These are phyloP conservation scores for Palythoa grandis DNA, from an alignment of 92 coral and sea anemone genomes.

Conservation along the genomic window DNA sequence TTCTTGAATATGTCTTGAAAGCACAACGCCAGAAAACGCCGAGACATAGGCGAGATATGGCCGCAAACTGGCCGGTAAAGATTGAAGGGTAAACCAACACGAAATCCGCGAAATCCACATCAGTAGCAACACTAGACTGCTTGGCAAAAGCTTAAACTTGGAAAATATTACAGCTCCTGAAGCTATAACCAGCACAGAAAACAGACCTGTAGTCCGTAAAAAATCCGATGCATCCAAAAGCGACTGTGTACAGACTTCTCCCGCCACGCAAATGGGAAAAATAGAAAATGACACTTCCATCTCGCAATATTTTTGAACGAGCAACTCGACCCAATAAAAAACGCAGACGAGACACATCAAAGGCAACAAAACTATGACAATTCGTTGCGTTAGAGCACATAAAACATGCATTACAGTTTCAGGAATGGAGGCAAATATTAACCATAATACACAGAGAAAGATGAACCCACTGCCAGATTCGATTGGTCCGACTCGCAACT, in stretches of 20 bases:
- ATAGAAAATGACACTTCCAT: slow-evolving; percentile 84
- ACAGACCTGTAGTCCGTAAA: slow-evolving; percentile 80
- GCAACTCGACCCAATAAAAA: slow-evolving; percentile 96
- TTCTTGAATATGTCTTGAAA: slow-evolving; percentile 85
- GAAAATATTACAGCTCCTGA: slow-evolving; percentile 80
- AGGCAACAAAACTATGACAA: slow-evolving; percentile 81
- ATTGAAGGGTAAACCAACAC: slow-evolving; percentile 83
- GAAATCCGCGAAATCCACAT: slow-evolving; percentile 80
- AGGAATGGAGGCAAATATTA: slow-evolving; percentile 91
- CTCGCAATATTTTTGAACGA: slow-evolving; percentile 94
- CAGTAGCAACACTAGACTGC: slow-evolving; percentile 71
- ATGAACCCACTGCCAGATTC: slow-evolving; percentile 90
- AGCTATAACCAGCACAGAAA: slow-evolving; percentile 78
- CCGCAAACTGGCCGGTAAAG: slow-evolving; percentile 82
- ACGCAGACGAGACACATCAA: slow-evolving; percentile 87
- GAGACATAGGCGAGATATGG: slow-evolving; percentile 92
- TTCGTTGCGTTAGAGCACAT: slow-evolving; percentile 77
- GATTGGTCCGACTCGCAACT: slow-evolving; percentile 83
- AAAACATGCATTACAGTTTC: slow-evolving; percentile 79
- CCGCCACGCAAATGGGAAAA: slow-evolving; percentile 90
- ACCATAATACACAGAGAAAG: slow-evolving; percentile 77
- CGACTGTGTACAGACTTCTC: slow-evolving; percentile 94
- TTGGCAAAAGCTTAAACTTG: slow-evolving; percentile 77
- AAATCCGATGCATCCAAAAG: slow-evolving; percentile 91
- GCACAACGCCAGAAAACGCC: slow-evolving; percentile 89